Evolutionary conservation across 2,888 invertebrate genomes (phyloP).

Genomic region (Leptinotarsa peninsularis): DNA sequence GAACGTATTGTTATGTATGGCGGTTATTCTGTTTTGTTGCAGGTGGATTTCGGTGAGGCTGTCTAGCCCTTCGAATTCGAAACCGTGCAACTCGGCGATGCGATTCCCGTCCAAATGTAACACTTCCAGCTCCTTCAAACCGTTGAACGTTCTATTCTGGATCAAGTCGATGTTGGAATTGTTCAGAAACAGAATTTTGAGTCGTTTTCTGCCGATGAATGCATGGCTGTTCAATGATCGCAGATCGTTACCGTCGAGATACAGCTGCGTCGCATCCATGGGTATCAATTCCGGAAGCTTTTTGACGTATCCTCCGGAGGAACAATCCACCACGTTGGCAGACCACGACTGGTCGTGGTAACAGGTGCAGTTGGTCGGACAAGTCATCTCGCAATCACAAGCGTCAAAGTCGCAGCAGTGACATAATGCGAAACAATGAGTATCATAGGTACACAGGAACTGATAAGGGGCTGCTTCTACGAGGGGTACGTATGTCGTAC

Average conservation of each 20-base stretch:
- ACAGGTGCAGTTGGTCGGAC: constrained; percentile 88
- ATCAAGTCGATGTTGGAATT: constrained; percentile 82
- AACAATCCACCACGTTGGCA: constrained; percentile 88
- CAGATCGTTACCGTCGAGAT: constrained; percentile 86
- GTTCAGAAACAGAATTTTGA: constrained; percentile 82
- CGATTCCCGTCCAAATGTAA: constrained; percentile 82
- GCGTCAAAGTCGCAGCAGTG: constrained; percentile 93
- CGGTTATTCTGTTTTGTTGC: constrained; percentile 78
- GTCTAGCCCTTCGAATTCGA: constrained; percentile 84
- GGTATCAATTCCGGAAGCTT: constrained; percentile 85
- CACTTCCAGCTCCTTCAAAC: constrained; percentile 80
- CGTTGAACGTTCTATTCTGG: constrained; percentile 87
- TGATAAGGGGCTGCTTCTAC: constrained; percentile 84
- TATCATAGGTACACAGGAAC: constrained; percentile 86
- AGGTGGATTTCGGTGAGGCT: constrained; percentile 79
- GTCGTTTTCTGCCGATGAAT: constrained; percentile 85
- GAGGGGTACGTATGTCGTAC: constrained; percentile 78
- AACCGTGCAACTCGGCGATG: constrained; percentile 77
- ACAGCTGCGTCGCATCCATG: constrained; percentile 91
- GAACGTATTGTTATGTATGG: constrained; percentile 80
- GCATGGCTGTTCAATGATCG: constrained; percentile 82
- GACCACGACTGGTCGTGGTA: constrained; percentile 90
- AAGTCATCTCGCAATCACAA: constrained; percentile 93
- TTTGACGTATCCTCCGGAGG: constrained; percentile 75
- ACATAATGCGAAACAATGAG: constrained; percentile 87